Conservation (phyloP, 2,888 invertebrate species). For the Parapristionchus giblindavisi region DNA sequence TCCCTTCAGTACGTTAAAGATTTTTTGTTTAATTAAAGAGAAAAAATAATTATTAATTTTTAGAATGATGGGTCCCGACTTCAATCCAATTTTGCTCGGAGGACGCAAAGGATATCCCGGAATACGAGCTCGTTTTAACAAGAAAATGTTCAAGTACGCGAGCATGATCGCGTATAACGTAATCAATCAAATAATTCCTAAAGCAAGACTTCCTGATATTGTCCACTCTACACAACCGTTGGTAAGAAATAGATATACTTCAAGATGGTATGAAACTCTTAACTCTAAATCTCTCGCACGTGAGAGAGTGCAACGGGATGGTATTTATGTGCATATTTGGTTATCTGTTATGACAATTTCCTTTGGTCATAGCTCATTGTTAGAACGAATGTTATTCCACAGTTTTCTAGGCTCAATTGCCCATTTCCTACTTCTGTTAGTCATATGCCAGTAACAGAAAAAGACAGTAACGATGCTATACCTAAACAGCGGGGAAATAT, state of each 20-base stretch:
- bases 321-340: conserved; percentile 25
- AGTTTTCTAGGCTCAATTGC: too few species aligned
- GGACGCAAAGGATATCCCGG: conserved; percentile 61
- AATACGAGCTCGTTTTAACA: conserved; percentile 61
- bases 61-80: conserved; percentile 47
- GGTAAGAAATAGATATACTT: too few species aligned
- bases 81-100: conserved; percentile 54
- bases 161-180: conserved; percentile 54
- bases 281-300: too few species aligned
- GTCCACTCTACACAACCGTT: conserved; percentile 57
- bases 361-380: too few species aligned
- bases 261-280: too few species aligned
- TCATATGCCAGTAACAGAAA: too few species aligned
- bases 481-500: too few species aligned
- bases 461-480: too few species aligned
- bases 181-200: conserved; percentile 58
- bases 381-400: too few species aligned
- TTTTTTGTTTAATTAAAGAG: not conserved
- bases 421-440: too few species aligned
- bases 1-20: not conserved
- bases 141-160: conserved; percentile 62
- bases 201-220: conserved; percentile 64
- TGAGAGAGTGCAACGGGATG: too few species aligned
- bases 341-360: not conserved
- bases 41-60: not conserved